Percentiles rank a stretch among this genome's conserved stretches.
phyloP scores from a whole-genome alignment of 2,113 vertebrate genomes.

The Podarcis cretensis region DNA sequence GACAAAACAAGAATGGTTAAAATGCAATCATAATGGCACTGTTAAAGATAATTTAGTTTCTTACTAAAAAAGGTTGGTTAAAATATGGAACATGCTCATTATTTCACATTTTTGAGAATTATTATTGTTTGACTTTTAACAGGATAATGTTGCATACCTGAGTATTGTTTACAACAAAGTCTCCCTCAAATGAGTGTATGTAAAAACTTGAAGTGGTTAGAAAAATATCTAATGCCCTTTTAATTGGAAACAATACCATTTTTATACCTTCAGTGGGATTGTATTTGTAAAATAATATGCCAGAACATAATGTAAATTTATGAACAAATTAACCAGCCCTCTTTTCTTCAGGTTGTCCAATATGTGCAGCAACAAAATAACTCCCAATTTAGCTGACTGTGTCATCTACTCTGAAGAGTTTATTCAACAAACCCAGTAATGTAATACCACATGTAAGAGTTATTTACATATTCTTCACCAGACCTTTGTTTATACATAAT shows the following conservation, averaged over 20 bases:
- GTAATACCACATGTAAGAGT: constrained; percentile 39
- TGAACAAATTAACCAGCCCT: constrained; percentile 43
- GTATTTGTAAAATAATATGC: neutral
- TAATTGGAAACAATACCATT: neutral
- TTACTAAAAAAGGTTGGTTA: constrained; percentile 31
- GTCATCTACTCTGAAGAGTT: neutral
- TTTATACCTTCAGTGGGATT: neutral
- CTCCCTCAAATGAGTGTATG: constrained; percentile 18
- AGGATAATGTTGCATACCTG: constrained; percentile 1
- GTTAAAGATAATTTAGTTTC: neutral
- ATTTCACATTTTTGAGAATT: constrained; percentile 1
- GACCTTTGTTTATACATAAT: constrained; percentile 28
- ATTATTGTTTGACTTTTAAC: neutral
- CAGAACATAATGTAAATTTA: constrained; percentile 35
- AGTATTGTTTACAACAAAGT: constrained; percentile 1
- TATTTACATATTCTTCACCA: constrained; percentile 29
- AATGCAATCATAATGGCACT: neutral
- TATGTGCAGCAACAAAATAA: constrained; percentile 42
- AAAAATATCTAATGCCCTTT: neutral
- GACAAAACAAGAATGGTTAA: neutral
- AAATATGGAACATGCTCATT: constrained; percentile 20
- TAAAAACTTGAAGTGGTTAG: neutral
- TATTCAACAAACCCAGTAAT: constrained; percentile 31
- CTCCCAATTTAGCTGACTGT: neutral
- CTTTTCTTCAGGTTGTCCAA: constrained; percentile 34